phyloP scores from a whole-genome alignment of 2,888 invertebrate genomes.

The Orthosia gothica region DNA sequence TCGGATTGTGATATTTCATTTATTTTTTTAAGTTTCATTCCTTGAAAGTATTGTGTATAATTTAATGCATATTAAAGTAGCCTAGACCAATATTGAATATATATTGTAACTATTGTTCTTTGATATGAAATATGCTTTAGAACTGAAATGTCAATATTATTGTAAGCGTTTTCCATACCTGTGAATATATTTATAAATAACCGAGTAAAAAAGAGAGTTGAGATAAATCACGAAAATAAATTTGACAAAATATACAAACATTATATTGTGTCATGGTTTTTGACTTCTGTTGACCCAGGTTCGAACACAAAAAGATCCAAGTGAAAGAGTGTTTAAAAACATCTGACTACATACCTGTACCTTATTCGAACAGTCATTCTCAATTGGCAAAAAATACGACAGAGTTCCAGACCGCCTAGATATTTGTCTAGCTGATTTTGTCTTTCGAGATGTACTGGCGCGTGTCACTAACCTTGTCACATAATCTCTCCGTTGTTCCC shows the following conservation, averaged over 20 bases:
- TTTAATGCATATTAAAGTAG: neutral
- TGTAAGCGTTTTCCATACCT: neutral
- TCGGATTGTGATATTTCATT: too few relatives aligned
- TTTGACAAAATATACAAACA: neutral
- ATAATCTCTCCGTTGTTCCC: conserved; percentile 58
- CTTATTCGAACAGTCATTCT: conserved; percentile 1
- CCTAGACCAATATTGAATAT: too few relatives aligned
- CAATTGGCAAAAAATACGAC: conserved; percentile 4
- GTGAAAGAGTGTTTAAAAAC: conserved; percentile 1
- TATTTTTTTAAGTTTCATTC: too few relatives aligned
- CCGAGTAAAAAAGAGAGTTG: too few relatives aligned
- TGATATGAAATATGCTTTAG: neutral
- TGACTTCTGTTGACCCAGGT: conserved; percentile 54
- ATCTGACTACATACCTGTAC: conserved; percentile 2
- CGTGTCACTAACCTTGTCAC: conserved; percentile 44
- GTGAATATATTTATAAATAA: neutral
- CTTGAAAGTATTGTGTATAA: too few relatives aligned
- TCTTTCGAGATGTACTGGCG: neutral
- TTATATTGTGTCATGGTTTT: conserved; percentile 20
- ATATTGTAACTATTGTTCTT: too few relatives aligned
- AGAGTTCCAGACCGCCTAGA: neutral
- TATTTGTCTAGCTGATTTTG: neutral
- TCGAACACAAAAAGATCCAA: conserved; percentile 38
- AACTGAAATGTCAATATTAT: neutral
- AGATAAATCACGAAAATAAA: neutral